phyloP scores from a whole-genome alignment of 2,113 vertebrate species.

The Egretta garzetta region DNA sequence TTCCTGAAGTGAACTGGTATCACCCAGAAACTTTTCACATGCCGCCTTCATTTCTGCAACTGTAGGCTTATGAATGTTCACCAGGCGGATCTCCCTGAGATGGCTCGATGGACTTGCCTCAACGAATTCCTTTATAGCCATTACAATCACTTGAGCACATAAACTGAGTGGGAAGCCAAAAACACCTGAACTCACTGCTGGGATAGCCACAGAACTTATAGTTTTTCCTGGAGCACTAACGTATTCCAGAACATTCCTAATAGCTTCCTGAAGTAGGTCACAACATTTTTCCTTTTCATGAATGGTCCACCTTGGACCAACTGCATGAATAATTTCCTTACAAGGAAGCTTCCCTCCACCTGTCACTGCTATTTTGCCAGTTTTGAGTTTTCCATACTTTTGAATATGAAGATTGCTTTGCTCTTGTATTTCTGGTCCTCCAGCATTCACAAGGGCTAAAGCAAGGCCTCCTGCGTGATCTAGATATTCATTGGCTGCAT shows the following conservation, averaged over 20 bases:
- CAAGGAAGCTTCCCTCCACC: slow-evolving; percentile 77
- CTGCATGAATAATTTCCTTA: slow-evolving; percentile 83
- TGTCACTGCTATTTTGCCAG: slow-evolving; percentile 65
- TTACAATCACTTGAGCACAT: slow-evolving; percentile 81
- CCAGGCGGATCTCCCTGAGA: slow-evolving; percentile 78
- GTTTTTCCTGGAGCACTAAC: accelerated
- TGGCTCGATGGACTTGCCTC: neutral
- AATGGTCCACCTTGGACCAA: slow-evolving; percentile 70
- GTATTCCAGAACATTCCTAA: slow-evolving; percentile 58
- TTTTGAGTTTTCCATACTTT: neutral
- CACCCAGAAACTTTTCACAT: slow-evolving; percentile 47
- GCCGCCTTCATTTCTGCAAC: slow-evolving; percentile 80
- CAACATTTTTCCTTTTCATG: accelerated
- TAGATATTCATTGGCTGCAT: slow-evolving; percentile 83
- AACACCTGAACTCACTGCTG: slow-evolving; percentile 89
- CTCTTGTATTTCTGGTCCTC: slow-evolving; percentile 76
- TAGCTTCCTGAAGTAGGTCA: neutral
- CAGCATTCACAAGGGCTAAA: slow-evolving; percentile 72
- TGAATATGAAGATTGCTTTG: slow-evolving; percentile 21
- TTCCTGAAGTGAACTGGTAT: neutral
- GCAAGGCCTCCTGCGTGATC: slow-evolving; percentile 80
- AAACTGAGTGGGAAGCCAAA: slow-evolving; percentile 79
- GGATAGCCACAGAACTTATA: slow-evolving; percentile 83
- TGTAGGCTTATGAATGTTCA: slow-evolving; percentile 79
- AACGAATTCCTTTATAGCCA: slow-evolving; percentile 49